Conservation (phyloP, 2,797 vertebrate genomes). For the Sternarchorhynchus goeldii region DNA sequence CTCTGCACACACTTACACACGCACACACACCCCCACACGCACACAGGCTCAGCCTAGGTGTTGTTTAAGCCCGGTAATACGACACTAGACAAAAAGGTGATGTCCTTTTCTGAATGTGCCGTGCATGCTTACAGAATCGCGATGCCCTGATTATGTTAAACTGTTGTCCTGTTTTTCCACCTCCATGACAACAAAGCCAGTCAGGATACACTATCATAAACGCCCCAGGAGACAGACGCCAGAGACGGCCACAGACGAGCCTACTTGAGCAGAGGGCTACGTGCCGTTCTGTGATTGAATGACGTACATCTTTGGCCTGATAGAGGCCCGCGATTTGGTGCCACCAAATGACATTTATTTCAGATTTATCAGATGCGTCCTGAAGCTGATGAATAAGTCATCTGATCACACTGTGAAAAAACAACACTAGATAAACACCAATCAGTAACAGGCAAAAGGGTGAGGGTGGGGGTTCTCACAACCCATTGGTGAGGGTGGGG, state of each 20-base stretch:
- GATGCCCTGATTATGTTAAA: slow-evolving; percentile 39
- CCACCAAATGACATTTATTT: not conserved
- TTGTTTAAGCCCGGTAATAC: slow-evolving; percentile 24
- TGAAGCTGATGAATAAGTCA: not conserved
- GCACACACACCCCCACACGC: not conserved
- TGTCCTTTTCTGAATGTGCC: slow-evolving; percentile 2
- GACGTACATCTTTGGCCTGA: not conserved
- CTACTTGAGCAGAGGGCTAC: not conserved
- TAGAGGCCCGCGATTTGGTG: not conserved
- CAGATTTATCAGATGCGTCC: too few relatives aligned
- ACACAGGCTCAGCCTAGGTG: slow-evolving; percentile 4
- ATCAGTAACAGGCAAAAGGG: not conserved
- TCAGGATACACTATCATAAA: not conserved
- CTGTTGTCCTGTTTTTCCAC: slow-evolving; percentile 20
- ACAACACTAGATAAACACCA: not conserved
- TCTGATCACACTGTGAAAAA: not conserved
- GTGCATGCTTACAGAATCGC: slow-evolving; percentile 25
- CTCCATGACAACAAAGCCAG: slow-evolving; percentile 21
- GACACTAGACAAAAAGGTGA: slow-evolving; percentile 24
- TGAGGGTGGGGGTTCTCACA: too few relatives aligned
- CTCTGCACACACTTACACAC: not conserved
- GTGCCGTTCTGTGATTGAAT: not conserved
- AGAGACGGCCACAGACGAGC: too few relatives aligned
- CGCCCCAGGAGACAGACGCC: not conserved
- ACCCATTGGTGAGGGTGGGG: too few relatives aligned